Evolutionary conservation across 2,888 invertebrate species (phyloP), one percentile per base, ranked within the genome.

Genomic region (Seira musarum): DNA sequence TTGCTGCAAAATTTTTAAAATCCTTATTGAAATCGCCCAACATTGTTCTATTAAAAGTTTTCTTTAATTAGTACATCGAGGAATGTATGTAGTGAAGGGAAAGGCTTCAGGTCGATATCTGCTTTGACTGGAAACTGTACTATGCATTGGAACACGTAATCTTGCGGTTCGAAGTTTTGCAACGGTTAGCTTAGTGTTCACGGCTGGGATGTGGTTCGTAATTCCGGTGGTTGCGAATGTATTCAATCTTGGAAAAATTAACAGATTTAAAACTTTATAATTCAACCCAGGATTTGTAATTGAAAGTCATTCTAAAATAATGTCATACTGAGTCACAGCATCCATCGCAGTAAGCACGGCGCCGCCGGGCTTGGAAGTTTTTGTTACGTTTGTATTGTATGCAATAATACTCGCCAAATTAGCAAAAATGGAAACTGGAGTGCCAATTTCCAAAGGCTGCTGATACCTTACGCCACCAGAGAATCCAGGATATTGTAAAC

Each of bases 401-500:
- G 73, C 80, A 19, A 64, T 72, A 8, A 81, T 64, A 13, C 72
- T 74, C 0, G 84, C 76, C 2, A 82, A 30, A 65, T 78, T 79
- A 1, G 83, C 73, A n/a, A 79, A 65, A n/a, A 86, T 80, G 1
- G 85, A 84, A 3, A 85, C 81, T 22, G 87, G 85, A n/a, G 83
- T 81, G 21, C 87, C 87, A 53, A 86, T 83, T 79, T 87, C 87
- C 73, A 87, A 71, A 0, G 87, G 87, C 60, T 86, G 85, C 57
- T 87, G 84, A 46, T 87, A 84, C n/a, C 77, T 19, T 0, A 80
- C 68, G 30, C 85, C 85, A 1, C 81, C 84, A 0, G 79, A 65
- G 25, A 82, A 35, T 6, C 75, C 49, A 10, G 82, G 75, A 22
- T 80, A 64, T 64, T 84, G 75, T 40, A 78, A 17, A 46, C 81